Conservation (phyloP, 2,797 vertebrate genomes). For the Cheirogaleus major region DNA sequence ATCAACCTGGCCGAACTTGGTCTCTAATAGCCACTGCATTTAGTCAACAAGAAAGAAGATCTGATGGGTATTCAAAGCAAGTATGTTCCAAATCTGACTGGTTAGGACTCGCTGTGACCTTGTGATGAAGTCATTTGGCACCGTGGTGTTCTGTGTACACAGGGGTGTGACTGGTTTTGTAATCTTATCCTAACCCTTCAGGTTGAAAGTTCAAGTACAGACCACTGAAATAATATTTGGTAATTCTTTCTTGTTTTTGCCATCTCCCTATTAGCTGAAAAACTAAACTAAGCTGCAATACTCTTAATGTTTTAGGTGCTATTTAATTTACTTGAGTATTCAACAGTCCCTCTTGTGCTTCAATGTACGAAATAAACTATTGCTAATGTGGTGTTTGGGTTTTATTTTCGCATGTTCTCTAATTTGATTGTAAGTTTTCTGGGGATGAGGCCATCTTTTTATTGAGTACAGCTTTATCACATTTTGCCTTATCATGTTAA, state of each 20-base stretch:
- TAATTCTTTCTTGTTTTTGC: neutral
- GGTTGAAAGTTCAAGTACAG: neutral
- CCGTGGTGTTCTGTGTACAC: neutral
- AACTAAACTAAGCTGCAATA: neutral
- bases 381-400: neutral
- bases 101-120: neutral
- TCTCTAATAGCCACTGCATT: neutral
- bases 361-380: neutral
- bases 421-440: neutral
- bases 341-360: neutral
- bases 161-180: neutral
- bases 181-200: neutral
- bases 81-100: neutral
- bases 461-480: neutral
- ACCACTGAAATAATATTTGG: neutral
- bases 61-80: neutral
- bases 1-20: neutral
- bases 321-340: neutral
- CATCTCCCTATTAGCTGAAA: neutral
- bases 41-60: neutral
- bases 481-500: neutral
- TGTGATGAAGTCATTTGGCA: neutral
- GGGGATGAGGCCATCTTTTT: neutral
- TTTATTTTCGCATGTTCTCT: neutral
- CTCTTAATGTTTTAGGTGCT: neutral